Evolutionary conservation across 2,888 invertebrate species (phyloP).

Genomic region (Keiferia lycopersicella): DNA sequence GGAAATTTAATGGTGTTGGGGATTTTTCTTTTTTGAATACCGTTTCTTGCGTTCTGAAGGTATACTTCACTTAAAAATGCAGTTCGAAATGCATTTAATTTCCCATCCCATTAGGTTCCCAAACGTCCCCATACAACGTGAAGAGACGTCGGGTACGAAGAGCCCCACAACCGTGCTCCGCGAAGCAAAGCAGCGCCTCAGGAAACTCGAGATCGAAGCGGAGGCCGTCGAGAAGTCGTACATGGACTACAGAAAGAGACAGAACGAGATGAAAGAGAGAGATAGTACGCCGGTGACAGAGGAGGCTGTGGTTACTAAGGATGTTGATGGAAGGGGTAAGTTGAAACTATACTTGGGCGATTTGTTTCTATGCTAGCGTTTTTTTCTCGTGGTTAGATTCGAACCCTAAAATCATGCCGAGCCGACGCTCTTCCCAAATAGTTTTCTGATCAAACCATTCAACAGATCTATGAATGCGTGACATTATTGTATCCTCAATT

Average conservation of each 20-base stretch:
- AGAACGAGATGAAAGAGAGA: constrained; percentile 39
- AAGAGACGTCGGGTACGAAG: constrained; percentile 42
- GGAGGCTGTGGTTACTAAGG: constrained; percentile 21
- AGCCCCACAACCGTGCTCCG: constrained; percentile 75
- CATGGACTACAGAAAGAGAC: constrained; percentile 59
- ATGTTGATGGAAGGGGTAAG: constrained; percentile 34
- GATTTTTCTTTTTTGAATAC: no score
- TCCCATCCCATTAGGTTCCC: neutral
- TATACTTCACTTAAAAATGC: no score
- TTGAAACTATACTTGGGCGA: neutral
- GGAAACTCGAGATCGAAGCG: constrained; percentile 82
- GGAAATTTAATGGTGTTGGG: no score
- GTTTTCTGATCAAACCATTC: no score
- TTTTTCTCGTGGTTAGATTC: no score
- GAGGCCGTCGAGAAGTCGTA: constrained; percentile 81
- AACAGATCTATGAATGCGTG: no score
- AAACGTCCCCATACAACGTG: constrained; percentile 23
- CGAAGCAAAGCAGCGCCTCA: constrained; percentile 76
- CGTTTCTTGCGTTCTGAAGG: no score
- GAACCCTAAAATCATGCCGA: no score
- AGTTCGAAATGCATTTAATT: no score
- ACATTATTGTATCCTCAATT: no score
- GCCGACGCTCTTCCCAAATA: no score
- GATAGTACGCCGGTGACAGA: neutral
- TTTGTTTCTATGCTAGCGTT: no score